phyloP scores from a whole-genome alignment of 1,140 invertebrate genomes.

The Heliconius hermathena region DNA sequence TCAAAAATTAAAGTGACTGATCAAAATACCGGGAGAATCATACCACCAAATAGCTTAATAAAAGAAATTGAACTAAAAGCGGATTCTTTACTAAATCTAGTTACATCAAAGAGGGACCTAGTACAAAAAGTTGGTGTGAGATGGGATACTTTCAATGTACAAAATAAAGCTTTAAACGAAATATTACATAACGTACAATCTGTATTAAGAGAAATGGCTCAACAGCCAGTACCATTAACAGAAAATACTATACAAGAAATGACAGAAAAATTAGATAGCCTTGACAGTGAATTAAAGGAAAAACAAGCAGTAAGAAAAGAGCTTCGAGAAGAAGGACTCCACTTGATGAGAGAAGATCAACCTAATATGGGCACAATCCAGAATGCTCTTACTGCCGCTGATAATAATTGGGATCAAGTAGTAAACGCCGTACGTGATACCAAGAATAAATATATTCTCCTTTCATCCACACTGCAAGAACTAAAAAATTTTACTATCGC shows the following conservation, averaged over 20 bases:
- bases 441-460: slow-evolving; percentile 87
- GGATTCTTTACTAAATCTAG: slow-evolving; percentile 84
- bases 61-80: slow-evolving; percentile 87
- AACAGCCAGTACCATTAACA: slow-evolving; percentile 83
- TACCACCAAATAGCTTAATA: slow-evolving; percentile 86
- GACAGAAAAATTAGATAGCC: slow-evolving; percentile 78
- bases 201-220: slow-evolving; percentile 80
- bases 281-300: slow-evolving; percentile 74
- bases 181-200: slow-evolving; percentile 84
- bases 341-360: slow-evolving; percentile 91
- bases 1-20: slow-evolving; percentile 86
- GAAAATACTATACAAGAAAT: slow-evolving; percentile 84
- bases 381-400: slow-evolving; percentile 87
- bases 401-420: slow-evolving; percentile 90
- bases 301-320: slow-evolving; percentile 77
- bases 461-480: slow-evolving; percentile 88
- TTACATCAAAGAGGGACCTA: slow-evolving; percentile 85
- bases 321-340: slow-evolving; percentile 85
- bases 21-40: slow-evolving; percentile 84
- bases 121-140: slow-evolving; percentile 86
- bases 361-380: slow-evolving; percentile 90
- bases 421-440: slow-evolving; percentile 88
- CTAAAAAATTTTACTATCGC: slow-evolving; percentile 87
- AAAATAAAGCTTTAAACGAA: slow-evolving; percentile 85
- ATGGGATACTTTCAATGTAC: slow-evolving; percentile 86